phyloP scores from a whole-genome alignment of 2,797 vertebrate species.

The Sebastes oblongus region DNA sequence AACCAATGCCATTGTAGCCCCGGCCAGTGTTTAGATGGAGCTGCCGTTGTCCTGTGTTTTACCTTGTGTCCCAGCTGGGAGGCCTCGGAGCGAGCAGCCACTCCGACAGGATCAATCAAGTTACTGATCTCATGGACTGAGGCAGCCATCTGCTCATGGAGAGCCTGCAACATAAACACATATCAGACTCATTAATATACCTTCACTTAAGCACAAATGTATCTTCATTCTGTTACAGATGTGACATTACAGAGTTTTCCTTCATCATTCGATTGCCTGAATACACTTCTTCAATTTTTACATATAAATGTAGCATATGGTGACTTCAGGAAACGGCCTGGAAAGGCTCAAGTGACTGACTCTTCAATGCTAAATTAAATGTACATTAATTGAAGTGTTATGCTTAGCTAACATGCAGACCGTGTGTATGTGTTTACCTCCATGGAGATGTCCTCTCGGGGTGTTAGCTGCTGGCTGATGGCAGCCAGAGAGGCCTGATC shows the following conservation, averaged over 20 bases:
- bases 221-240: neutral
- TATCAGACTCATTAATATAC: neutral
- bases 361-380: neutral
- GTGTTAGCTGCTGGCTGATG: constrained; percentile 94
- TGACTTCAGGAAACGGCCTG: too few relatives aligned
- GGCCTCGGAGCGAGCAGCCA: constrained; percentile 91
- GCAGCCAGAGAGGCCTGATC: constrained; percentile 97
- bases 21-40: neutral
- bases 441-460: constrained; percentile 95
- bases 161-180: constrained; percentile 79
- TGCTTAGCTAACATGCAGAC: too few relatives aligned
- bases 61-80: constrained; percentile 98
- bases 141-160: constrained; percentile 96
- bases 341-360: neutral
- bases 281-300: neutral
- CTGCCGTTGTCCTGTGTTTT: neutral
- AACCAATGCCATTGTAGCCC: neutral
- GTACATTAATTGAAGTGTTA: too few relatives aligned
- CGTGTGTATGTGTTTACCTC: constrained; percentile 81
- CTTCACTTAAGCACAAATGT: neutral
- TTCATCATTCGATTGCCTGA: neutral
- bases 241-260: too few relatives aligned
- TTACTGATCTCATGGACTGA: constrained; percentile 97
- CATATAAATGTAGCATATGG: too few relatives aligned
- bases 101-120: constrained; percentile 92